phyloP scores from a whole-genome alignment of 2,797 vertebrate species.

The Manis pentadactyla region DNA sequence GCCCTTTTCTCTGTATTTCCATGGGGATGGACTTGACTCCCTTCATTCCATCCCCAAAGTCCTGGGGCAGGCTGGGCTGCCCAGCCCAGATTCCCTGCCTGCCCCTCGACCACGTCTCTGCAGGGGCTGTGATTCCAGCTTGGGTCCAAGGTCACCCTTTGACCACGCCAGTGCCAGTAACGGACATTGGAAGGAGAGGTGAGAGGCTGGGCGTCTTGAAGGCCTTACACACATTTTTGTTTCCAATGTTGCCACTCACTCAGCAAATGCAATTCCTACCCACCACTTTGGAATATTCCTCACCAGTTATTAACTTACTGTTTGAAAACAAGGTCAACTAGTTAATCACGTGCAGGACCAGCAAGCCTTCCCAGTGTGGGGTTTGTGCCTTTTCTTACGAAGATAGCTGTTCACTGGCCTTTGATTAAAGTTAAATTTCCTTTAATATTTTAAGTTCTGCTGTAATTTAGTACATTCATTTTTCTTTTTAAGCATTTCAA shows the following conservation, averaged over 20 bases:
- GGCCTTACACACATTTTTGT: fast-evolving
- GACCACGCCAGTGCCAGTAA: fast-evolving
- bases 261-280: fast-evolving
- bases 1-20: not conserved
- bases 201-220: fast-evolving
- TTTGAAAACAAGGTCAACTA: not conserved
- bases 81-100: not conserved
- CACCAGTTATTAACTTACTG: not conserved
- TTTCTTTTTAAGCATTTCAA: not conserved
- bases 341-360: not conserved
- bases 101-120: not conserved
- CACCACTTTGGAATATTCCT: fast-evolving
- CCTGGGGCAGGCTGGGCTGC: not conserved
- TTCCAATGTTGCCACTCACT: fast-evolving
- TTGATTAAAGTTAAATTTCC: not conserved
- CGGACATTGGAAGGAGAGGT: not conserved
- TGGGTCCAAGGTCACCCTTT: fast-evolving
- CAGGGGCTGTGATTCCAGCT: not conserved
- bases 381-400: not conserved
- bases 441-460: not conserved
- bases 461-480: not conserved
- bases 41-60: not conserved
- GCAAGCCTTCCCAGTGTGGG: not conserved
- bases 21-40: not conserved
- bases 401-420: not conserved